These are phyloP conservation scores for Drosophila basisetae DNA, from an alignment of 2,888 invertebrate species.

Conservation along the genomic window DNA sequence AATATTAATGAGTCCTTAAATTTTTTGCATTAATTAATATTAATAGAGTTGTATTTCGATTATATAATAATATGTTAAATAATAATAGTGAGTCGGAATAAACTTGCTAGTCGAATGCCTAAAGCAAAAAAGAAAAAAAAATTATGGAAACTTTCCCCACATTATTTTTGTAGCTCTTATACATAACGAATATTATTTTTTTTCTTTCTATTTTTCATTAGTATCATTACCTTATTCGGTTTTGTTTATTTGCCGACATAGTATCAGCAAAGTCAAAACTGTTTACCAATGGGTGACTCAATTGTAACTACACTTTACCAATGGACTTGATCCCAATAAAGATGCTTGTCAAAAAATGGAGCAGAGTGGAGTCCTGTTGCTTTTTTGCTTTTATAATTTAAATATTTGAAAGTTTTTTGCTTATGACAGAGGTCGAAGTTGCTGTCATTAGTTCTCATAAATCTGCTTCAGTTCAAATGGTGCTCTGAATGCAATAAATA, in stretches of 20 bases:
- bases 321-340: conserved; percentile 56
- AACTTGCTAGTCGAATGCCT: background rate
- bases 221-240: conserved; percentile 17
- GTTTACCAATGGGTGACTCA: conserved; percentile 22
- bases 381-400: conserved; percentile 40
- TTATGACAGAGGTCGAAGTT: conserved; percentile 35
- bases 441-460: conserved; percentile 51
- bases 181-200: background rate
- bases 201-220: background rate
- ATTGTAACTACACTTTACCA: conserved; percentile 22
- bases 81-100: background rate
- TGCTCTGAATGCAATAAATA: conserved; percentile 67
- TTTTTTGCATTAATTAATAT: no score
- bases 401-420: conserved; percentile 45
- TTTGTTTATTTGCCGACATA: conserved; percentile 43
- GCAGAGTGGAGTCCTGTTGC: background rate
- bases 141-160: background rate
- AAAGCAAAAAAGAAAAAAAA: background rate
- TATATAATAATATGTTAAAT: background rate
- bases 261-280: conserved; percentile 51
- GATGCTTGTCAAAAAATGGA: background rate
- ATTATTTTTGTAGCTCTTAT: background rate
- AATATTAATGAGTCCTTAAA: no score
- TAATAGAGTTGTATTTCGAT: background rate
- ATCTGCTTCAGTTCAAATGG: conserved; percentile 70